Percentiles rank a stretch among this genome's conserved stretches.
phyloP scores from a whole-genome alignment of 2,888 invertebrate genomes.

The Macropis europaea region DNA sequence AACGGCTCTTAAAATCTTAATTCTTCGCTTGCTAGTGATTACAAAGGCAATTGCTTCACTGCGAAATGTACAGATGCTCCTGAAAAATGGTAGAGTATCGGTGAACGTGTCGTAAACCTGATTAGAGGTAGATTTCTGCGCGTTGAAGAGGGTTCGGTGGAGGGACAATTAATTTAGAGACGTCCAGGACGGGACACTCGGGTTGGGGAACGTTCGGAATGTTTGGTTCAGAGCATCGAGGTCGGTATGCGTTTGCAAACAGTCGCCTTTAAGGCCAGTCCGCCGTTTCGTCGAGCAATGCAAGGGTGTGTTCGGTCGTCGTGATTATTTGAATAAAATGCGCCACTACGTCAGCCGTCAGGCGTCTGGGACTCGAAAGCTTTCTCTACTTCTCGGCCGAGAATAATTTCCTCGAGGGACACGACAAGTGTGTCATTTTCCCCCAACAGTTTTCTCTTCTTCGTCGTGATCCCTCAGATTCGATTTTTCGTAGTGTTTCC shows the following conservation, averaged over 20 bases:
- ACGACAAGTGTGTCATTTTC: constrained; percentile 62
- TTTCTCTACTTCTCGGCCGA: constrained; percentile 57
- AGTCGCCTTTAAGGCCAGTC: constrained; percentile 42
- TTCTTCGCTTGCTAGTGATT: too few species aligned
- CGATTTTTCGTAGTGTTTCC: constrained; percentile 54
- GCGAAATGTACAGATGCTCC: too few species aligned
- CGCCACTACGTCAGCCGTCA: constrained; percentile 63
- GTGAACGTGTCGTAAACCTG: too few species aligned
- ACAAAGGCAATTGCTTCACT: too few species aligned
- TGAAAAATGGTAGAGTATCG: too few species aligned
- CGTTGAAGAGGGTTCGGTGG: too few species aligned
- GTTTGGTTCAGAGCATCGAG: too few species aligned
- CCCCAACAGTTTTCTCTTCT: constrained; percentile 45
- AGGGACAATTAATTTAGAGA: too few species aligned
- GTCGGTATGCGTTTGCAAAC: constrained; percentile 4
- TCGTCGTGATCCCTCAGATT: constrained; percentile 62
- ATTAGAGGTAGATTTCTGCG: too few species aligned
- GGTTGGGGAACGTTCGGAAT: too few species aligned
- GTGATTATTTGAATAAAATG: constrained; percentile 72
- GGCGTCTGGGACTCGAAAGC: constrained; percentile 57
- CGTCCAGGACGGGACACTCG: too few species aligned
- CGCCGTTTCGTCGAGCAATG: constrained; percentile 57
- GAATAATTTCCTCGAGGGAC: constrained; percentile 57
- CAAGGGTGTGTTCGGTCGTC: constrained; percentile 72
- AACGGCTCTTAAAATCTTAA: too few species aligned